A percentile compares a stretch with the other conserved stretches of the same genome.
Conservation (phyloP, 2,888 invertebrate species). For the Dioctria linearis region DNA sequence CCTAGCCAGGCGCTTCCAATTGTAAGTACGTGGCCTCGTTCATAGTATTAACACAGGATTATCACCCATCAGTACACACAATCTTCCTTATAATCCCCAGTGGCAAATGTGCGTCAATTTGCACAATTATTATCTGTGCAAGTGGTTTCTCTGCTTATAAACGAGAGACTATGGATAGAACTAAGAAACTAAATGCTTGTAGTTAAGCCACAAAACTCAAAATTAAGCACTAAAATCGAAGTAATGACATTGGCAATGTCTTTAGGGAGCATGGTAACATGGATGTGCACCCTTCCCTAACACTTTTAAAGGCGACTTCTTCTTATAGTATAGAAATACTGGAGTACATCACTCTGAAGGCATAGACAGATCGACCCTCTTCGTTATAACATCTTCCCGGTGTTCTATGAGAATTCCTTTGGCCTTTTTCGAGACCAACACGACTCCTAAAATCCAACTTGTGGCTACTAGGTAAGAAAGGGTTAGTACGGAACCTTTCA, state of each 20-base stretch:
- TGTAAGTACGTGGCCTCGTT: neutral
- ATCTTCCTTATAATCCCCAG: neutral
- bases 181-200: no score
- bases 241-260: neutral
- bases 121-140: neutral
- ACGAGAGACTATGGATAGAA: no score
- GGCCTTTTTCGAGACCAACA: constrained; percentile 26
- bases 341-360: neutral
- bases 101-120: neutral
- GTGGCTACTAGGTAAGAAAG: constrained; percentile 38
- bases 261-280: no score
- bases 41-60: neutral
- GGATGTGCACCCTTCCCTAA: no score
- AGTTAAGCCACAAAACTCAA: no score
- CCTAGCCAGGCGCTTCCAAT: neutral
- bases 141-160: neutral
- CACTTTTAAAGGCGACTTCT: neutral
- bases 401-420: constrained; percentile 46
- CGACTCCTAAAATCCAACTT: constrained; percentile 34
- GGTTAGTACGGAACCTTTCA: constrained; percentile 38
- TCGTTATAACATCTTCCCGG: neutral
- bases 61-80: neutral
- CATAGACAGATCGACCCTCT: no score
- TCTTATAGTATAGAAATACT: neutral
- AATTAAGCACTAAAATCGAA: neutral